These are phyloP conservation scores for Sinocyclocheilus rhinocerous DNA, from an alignment of 2,113 vertebrate genomes.

Conservation along the genomic window DNA sequence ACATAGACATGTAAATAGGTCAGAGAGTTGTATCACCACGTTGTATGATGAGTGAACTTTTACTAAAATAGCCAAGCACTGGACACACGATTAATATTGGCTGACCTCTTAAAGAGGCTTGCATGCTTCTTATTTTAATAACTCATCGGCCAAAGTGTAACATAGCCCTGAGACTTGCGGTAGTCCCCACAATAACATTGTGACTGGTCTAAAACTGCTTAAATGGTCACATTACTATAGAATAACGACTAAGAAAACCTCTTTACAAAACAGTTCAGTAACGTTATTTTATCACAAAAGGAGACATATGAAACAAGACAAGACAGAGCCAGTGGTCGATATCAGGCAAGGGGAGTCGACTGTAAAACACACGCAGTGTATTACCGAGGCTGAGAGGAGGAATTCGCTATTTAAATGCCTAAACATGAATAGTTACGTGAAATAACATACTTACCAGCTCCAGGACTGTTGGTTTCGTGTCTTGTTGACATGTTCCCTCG, in stretches of 20 bases:
- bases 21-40: neutral
- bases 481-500: neutral
- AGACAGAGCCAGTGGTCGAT: neutral
- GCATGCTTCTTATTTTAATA: neutral
- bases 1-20: neutral
- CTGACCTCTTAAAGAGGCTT: neutral
- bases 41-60: neutral
- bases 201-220: neutral
- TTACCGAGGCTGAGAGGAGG: neutral
- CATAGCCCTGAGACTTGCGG: neutral
- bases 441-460: slow-evolving; percentile 16
- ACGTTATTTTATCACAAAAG: neutral
- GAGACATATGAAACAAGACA: neutral
- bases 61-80: slow-evolving; percentile 34
- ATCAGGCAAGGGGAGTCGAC: neutral
- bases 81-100: too few relatives aligned
- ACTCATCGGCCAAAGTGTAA: neutral
- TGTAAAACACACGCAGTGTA: neutral
- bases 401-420: neutral
- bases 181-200: neutral
- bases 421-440: neutral
- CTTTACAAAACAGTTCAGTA: neutral
- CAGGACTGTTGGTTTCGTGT: neutral
- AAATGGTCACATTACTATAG: neutral
- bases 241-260: neutral